Evolutionary conservation across 1,140 invertebrate genomes (phyloP).

Genomic region (Saxidomus purpurata): DNA sequence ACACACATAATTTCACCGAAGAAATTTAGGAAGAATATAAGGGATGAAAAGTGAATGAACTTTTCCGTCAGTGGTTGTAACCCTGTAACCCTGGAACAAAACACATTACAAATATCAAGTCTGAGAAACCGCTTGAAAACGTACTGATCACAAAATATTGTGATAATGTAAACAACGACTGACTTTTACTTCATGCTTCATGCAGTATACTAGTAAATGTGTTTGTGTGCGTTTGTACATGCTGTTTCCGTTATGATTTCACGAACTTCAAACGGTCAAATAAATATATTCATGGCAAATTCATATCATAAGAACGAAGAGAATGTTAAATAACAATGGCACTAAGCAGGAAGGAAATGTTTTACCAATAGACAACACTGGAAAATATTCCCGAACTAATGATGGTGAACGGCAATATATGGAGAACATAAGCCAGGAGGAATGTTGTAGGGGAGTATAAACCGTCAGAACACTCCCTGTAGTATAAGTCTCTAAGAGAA

Average conservation of each 20-base stretch:
- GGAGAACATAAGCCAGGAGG: slow-evolving; percentile 74
- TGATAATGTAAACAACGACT: no score
- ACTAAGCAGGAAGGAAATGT: slow-evolving; percentile 17
- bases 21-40: slow-evolving; percentile 74
- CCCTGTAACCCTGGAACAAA: slow-evolving; percentile 77
- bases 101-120: no score
- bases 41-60: slow-evolving; percentile 76
- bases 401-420: slow-evolving; percentile 76
- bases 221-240: no score
- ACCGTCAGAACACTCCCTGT: slow-evolving; percentile 80
- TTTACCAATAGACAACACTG: slow-evolving; percentile 79
- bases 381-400: slow-evolving; percentile 72
- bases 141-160: not conserved
- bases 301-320: no score
- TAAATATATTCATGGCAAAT: no score
- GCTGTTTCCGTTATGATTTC: no score
- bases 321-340: no score
- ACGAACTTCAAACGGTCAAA: no score
- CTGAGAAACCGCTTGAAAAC: no score
- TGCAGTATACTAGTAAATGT: no score
- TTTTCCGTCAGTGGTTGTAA: slow-evolving; percentile 71
- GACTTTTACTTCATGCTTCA: no score
- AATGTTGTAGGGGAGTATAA: slow-evolving; percentile 76
- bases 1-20: slow-evolving; percentile 80
- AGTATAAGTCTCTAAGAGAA: slow-evolving; percentile 77